Percentiles rank a stretch among this genome's conserved stretches.
These are phyloP conservation scores for Cladorhizidae sp. DNA, from an alignment of 37 sponge, comb jelly and placozoan species.

Conservation along the genomic window DNA sequence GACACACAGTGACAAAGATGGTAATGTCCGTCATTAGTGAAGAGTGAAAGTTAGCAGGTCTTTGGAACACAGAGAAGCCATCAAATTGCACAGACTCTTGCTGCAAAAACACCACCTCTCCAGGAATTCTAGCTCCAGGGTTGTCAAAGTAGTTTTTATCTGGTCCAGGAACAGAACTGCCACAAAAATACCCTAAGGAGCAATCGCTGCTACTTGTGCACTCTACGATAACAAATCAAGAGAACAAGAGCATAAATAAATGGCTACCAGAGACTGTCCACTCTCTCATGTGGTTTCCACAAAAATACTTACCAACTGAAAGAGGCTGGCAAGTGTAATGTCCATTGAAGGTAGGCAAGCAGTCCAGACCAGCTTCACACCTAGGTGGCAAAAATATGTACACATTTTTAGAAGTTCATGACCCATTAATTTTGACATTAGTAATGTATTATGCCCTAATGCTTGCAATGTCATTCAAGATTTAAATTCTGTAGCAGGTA, in stretches of 20 bases:
- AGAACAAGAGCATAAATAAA: neutral
- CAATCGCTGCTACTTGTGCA: conserved; percentile 41
- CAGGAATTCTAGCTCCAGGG: conserved; percentile 10
- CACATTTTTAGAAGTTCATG: no score
- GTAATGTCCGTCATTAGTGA: conserved; percentile 61
- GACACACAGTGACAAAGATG: conserved; percentile 75
- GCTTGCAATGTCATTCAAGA: no score
- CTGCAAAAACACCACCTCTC: conserved; percentile 51
- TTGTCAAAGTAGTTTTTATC: conserved; percentile 46
- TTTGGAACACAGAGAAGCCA: conserved; percentile 44
- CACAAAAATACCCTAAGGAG: conserved; percentile 48
- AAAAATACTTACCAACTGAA: neutral
- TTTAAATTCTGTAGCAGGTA: no score
- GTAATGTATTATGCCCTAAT: no score
- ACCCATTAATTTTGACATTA: neutral
- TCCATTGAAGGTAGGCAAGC: conserved; percentile 31
- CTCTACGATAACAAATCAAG: no score
- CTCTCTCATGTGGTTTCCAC: neutral
- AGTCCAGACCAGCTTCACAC: conserved; percentile 37
- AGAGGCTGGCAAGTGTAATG: conserved; percentile 36
- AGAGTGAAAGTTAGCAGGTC: conserved; percentile 34
- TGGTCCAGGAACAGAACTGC: conserved; percentile 43
- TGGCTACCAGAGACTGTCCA: neutral
- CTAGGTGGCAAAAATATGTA: conserved; percentile 7
- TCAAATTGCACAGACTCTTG: conserved; percentile 35